Conservation (phyloP, 1,140 invertebrate genomes). For the Pomacea maculata region DNA sequence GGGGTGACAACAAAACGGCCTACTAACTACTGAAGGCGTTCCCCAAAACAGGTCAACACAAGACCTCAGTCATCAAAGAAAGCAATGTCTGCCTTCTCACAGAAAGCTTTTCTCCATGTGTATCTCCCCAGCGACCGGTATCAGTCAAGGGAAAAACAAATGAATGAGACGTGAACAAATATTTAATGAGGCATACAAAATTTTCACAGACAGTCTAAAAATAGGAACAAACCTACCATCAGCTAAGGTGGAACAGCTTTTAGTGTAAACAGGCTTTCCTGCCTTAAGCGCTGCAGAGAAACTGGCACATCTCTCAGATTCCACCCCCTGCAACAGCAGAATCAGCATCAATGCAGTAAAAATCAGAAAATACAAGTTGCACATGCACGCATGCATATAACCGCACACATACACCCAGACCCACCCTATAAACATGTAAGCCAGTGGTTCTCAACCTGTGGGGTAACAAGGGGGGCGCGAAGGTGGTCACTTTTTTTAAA, state of each 20-base stretch:
- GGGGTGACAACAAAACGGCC: too few relatives aligned
- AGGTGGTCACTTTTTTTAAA: too few relatives aligned
- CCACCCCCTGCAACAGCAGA: constrained; percentile 78
- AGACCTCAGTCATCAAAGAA: too few relatives aligned
- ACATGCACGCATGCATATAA: too few relatives aligned
- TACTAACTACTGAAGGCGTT: too few relatives aligned
- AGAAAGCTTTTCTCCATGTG: too few relatives aligned
- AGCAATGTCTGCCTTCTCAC: too few relatives aligned
- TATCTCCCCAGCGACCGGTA: too few relatives aligned
- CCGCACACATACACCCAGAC: background rate
- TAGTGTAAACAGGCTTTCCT: constrained; percentile 75
- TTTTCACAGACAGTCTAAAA: background rate
- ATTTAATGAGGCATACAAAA: background rate
- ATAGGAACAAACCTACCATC: constrained; percentile 74
- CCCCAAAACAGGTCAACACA: too few relatives aligned
- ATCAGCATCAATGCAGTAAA: background rate
- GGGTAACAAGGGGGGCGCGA: background rate
- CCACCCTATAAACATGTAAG: background rate
- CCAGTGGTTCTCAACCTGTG: background rate
- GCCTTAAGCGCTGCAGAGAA: constrained; percentile 79
- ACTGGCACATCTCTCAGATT: constrained; percentile 88
- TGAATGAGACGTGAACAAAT: background rate
- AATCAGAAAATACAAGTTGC: background rate
- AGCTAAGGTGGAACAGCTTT: constrained; percentile 81
- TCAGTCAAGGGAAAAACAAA: background rate